These are phyloP conservation scores for Limosa lapponica DNA, from an alignment of 2,797 vertebrate genomes.

Conservation along the genomic window DNA sequence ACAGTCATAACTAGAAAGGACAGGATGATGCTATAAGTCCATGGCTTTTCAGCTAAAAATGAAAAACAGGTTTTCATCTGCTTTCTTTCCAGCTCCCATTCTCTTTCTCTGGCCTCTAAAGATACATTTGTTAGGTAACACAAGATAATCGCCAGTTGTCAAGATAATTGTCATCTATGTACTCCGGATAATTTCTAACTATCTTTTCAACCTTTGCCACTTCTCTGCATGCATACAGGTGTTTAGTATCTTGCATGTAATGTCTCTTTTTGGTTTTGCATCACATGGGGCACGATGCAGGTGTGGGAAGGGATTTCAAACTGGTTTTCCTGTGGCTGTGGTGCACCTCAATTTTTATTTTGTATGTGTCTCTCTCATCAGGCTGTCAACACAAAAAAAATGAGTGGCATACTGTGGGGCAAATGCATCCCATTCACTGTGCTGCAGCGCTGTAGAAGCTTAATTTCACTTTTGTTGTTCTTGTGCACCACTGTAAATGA, in stretches of 20 bases:
- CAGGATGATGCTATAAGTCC: background rate
- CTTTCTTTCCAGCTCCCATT: background rate
- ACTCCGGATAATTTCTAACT: background rate
- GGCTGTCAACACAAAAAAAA: background rate
- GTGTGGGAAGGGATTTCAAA: background rate
- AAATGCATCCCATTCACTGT: background rate
- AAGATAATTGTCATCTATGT: background rate
- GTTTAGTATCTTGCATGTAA: background rate
- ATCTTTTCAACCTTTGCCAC: background rate
- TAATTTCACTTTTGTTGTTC: background rate
- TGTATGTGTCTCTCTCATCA: background rate
- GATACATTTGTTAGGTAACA: background rate
- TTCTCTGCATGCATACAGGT: background rate
- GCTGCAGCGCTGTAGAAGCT: background rate
- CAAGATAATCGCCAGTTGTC: background rate
- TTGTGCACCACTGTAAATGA: background rate
- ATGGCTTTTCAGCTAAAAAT: background rate
- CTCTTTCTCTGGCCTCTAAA: background rate
- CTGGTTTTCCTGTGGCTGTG: background rate
- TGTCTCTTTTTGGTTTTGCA: background rate
- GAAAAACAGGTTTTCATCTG: background rate
- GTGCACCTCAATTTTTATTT: background rate
- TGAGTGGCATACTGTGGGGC: background rate
- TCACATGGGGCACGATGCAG: background rate
- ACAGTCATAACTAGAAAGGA: background rate